phyloP scores from a whole-genome alignment of 2,888 invertebrate genomes.

The Archips crataeganus region DNA sequence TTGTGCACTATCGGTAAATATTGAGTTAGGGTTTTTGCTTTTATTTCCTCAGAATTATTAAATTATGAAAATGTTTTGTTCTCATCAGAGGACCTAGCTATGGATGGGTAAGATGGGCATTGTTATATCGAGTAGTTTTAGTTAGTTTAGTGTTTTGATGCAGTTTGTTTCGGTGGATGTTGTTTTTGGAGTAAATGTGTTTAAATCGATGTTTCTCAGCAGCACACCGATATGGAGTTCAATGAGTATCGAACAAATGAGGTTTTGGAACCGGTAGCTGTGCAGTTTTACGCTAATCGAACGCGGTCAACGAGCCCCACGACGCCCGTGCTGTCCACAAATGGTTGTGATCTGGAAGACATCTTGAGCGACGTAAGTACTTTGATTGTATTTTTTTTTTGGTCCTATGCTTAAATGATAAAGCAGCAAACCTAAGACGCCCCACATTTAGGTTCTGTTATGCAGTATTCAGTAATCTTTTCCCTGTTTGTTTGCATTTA shows the following conservation, averaged over 20 bases:
- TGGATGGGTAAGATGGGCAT: slow-evolving; percentile 75
- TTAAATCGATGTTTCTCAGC: slow-evolving; percentile 66
- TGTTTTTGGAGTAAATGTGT: slow-evolving; percentile 64
- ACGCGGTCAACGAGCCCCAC: slow-evolving; percentile 72
- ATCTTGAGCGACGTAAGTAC: slow-evolving; percentile 83
- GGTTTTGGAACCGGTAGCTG: slow-evolving; percentile 75
- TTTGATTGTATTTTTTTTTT: slow-evolving; percentile 5
- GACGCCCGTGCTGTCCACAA: slow-evolving; percentile 72
- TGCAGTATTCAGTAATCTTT: background rate
- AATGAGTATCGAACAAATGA: slow-evolving; percentile 76
- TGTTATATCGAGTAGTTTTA: slow-evolving; percentile 11
- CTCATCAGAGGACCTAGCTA: slow-evolving; percentile 81
- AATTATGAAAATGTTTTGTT: slow-evolving; percentile 73
- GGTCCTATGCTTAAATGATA: background rate
- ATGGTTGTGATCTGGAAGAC: slow-evolving; percentile 81
- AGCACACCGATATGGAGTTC: slow-evolving; percentile 84
- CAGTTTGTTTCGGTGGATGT: slow-evolving; percentile 48
- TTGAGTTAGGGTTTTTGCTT: slow-evolving; percentile 53
- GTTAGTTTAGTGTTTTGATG: slow-evolving; percentile 45
- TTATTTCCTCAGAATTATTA: slow-evolving; percentile 47
- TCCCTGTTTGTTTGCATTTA: too few species aligned
- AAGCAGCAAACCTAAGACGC: background rate
- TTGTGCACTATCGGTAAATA: slow-evolving; percentile 62
- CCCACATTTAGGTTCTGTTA: background rate
- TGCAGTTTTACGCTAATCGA: slow-evolving; percentile 70